A percentile compares a stretch with the other conserved stretches of the same genome.
Conservation (phyloP, 2,888 invertebrate genomes). For the Zaprionus bogoriensis region DNA sequence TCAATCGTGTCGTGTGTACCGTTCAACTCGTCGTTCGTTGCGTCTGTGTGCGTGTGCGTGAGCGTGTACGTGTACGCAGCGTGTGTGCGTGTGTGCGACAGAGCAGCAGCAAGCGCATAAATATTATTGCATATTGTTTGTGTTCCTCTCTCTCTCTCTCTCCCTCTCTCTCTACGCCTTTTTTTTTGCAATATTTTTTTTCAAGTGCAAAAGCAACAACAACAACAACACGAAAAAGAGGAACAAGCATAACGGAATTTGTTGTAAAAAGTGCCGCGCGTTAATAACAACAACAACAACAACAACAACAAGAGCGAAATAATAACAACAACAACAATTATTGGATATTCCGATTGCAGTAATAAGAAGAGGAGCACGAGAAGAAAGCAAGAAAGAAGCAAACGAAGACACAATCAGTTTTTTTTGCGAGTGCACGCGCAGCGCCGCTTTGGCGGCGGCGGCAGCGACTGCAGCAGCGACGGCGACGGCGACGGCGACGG, state of each 20-base stretch:
- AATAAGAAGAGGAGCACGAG: background rate
- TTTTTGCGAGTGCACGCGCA: slow-evolving; percentile 46
- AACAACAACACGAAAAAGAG: slow-evolving; percentile 1
- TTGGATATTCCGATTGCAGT: slow-evolving; percentile 29
- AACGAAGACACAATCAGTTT: slow-evolving; percentile 18
- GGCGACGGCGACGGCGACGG: slow-evolving; percentile 6
- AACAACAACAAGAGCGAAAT: slow-evolving; percentile 5
- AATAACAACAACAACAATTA: slow-evolving; percentile 1
- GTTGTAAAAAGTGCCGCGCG: slow-evolving; percentile 41
- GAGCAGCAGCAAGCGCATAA: slow-evolving; percentile 30
- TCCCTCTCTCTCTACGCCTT: background rate
- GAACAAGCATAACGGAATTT: slow-evolving; percentile 15
- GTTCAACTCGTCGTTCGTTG: slow-evolving; percentile 23
- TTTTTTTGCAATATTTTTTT: slow-evolving; percentile 53
- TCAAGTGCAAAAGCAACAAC: slow-evolving; percentile 40
- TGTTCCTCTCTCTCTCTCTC: slow-evolving; percentile 15
- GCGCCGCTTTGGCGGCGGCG: slow-evolving; percentile 31
- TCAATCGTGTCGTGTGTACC: slow-evolving; percentile 12
- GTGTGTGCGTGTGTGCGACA: slow-evolving; percentile 28
- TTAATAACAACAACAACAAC: slow-evolving; percentile 3
- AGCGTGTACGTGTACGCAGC: background rate
- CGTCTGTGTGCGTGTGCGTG: slow-evolving; percentile 15
- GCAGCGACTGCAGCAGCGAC: slow-evolving; percentile 10
- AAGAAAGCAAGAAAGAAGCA: background rate
- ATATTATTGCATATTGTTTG: slow-evolving; percentile 17